These are phyloP conservation scores for Phaonia tiefii DNA, from an alignment of 2,888 invertebrate genomes.

Conservation along the genomic window DNA sequence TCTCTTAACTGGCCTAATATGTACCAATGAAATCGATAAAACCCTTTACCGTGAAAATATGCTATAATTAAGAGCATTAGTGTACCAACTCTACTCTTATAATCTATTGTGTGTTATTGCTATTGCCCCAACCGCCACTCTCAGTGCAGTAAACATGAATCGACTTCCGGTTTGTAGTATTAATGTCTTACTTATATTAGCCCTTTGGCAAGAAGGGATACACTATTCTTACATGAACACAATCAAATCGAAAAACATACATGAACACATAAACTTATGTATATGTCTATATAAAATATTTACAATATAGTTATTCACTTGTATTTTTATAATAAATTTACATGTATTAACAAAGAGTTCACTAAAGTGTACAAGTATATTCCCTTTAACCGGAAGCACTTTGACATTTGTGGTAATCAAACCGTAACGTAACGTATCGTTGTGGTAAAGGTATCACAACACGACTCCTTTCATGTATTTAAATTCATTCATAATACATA, in stretches of 20 bases:
- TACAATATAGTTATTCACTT: conserved; percentile 9
- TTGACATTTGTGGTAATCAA: conserved; percentile 3
- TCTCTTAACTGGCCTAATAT: too few species aligned
- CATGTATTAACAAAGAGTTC: conserved; percentile 15
- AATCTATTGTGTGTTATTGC: too few species aligned
- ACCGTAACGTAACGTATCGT: neutral
- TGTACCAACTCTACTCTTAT: too few species aligned
- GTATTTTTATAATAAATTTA: conserved; percentile 11
- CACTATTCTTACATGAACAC: neutral
- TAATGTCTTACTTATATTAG: neutral
- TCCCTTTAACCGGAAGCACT: conserved; percentile 28
- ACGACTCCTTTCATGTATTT: neutral
- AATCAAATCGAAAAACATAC: conserved; percentile 1
- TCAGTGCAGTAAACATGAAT: neutral
- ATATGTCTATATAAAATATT: conserved; percentile 18
- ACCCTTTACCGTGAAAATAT: too few species aligned
- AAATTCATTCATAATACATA: neutral
- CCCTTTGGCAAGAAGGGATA: neutral
- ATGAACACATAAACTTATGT: conserved; percentile 56
- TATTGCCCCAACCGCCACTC: too few species aligned
- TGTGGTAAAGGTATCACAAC: neutral
- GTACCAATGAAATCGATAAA: too few species aligned
- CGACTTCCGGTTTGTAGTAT: conserved; percentile 5
- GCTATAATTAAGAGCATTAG: too few species aligned
- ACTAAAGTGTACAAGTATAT: neutral